Percentiles rank a stretch among this genome's conserved stretches.
Evolutionary conservation across 2,113 vertebrate species (phyloP).

Genomic region (Burhinus bistriatus): DNA sequence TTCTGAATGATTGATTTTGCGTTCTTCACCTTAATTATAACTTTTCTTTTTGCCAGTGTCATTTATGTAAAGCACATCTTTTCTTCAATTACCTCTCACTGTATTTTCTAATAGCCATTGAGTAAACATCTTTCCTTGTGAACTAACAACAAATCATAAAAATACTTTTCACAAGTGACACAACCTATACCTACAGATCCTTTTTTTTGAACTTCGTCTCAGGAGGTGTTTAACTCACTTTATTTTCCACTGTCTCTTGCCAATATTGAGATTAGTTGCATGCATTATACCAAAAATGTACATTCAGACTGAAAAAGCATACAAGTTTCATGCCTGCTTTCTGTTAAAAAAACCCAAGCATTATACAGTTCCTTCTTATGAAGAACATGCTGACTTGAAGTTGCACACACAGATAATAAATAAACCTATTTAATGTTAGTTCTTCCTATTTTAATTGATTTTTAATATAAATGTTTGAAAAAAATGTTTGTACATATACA

Average conservation of each 20-base stretch:
- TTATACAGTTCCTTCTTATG: background rate
- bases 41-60: background rate
- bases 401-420: background rate
- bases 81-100: background rate
- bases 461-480: background rate
- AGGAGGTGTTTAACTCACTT: fast-evolving
- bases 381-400: background rate
- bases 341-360: fast-evolving
- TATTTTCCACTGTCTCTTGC: background rate
- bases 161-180: background rate
- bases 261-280: background rate
- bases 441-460: background rate
- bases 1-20: background rate
- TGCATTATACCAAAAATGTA: background rate
- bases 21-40: background rate
- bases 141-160: background rate
- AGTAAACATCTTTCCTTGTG: background rate
- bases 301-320: background rate
- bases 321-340: background rate
- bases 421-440: fast-evolving
- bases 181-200: background rate
- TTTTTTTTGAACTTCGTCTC: background rate
- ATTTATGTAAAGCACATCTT: background rate
- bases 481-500: fast-evolving
- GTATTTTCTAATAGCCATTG: background rate